Conservation (phyloP, 2,113 vertebrate species). For the Phylloscopus trochilus region DNA sequence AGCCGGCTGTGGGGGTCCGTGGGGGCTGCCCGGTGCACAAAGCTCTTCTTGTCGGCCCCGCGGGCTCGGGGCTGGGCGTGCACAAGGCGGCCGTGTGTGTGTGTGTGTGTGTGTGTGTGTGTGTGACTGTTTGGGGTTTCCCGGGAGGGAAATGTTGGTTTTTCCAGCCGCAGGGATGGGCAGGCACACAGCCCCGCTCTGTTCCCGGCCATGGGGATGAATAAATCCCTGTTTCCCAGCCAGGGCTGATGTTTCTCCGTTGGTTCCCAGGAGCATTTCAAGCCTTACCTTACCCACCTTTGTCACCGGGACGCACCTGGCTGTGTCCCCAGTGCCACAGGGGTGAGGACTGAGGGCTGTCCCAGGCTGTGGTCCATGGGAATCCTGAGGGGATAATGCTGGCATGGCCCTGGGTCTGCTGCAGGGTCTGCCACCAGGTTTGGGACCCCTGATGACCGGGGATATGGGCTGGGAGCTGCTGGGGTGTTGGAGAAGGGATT, state of each 20-base stretch:
- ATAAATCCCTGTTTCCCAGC: conserved; percentile 51
- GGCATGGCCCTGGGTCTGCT: fast-evolving
- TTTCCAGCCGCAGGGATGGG: conserved; percentile 48
- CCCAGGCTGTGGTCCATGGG: fast-evolving
- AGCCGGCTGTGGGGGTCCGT: background rate
- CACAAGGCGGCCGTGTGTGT: background rate
- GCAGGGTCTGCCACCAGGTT: fast-evolving
- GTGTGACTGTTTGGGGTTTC: background rate
- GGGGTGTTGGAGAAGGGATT: background rate
- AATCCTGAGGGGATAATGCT: background rate
- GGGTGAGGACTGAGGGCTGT: background rate
- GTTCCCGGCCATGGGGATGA: conserved; percentile 2
- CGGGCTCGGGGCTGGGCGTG: background rate
- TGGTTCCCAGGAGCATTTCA: background rate
- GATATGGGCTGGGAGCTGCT: fast-evolving
- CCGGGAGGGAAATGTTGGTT: conserved; percentile 10
- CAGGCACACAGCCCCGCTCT: conserved; percentile 26
- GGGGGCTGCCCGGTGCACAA: background rate
- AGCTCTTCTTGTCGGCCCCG: background rate
- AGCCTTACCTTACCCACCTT: background rate
- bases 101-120: background rate
- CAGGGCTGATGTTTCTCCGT: background rate
- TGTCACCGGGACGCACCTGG: background rate
- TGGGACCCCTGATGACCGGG: background rate
- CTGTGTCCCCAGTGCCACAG: background rate